Base-by-base conservation (phyloP, 2,888 invertebrate species). In the Toxonevra muliebris region DNA sequence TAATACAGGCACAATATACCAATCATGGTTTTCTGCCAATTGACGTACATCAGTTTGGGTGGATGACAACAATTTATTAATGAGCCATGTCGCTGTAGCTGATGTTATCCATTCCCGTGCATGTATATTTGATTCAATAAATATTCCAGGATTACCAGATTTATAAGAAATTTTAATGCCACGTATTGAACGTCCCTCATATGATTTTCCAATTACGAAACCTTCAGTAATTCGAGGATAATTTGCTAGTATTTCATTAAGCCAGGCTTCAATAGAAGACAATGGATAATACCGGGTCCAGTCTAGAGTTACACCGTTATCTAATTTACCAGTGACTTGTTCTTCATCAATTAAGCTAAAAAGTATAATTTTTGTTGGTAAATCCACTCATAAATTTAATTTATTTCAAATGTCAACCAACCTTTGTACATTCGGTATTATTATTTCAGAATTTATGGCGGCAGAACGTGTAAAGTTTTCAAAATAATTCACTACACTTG, bases 101-200 rank as follows among this genome's bases (percentile, higher is more conserved):
- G 91, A 90, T 0, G 91, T 88, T 40, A 92, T 91, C 92, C 92
- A 92, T 84, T 93, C 92, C 53, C 92, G 86, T 0, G 90, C 86
- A 76, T 90, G 90, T 50, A 90, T 88, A 61, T 90, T 90, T 50
- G 88, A 88, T 85, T 91, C 91, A 13, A 91, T 86, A 82, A 91
- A 90, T 12, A 89, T 88, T 17, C 87, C 87, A 68, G 88, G 86
- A 81, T 89, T 85, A 73, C 87, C 82, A 0, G 76, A 1, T 8
- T 79, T 81, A 48, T 78, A 78, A 0, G 85, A 84, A 17, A 88
- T 83, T 74, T 86, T 87, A 0, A 89, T 87, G 45, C 90, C 91
- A 62, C 87, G 87, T 50, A 91, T 88, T 0, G 84, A 78, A 58
- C 90, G 87, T 0, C 88, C 88, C 83, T 92, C 89, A 64, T 85